Evolutionary conservation across 2,113 vertebrate species (phyloP), one percentile per base, ranked within the genome.

Genomic region (Jaculus jaculus): DNA sequence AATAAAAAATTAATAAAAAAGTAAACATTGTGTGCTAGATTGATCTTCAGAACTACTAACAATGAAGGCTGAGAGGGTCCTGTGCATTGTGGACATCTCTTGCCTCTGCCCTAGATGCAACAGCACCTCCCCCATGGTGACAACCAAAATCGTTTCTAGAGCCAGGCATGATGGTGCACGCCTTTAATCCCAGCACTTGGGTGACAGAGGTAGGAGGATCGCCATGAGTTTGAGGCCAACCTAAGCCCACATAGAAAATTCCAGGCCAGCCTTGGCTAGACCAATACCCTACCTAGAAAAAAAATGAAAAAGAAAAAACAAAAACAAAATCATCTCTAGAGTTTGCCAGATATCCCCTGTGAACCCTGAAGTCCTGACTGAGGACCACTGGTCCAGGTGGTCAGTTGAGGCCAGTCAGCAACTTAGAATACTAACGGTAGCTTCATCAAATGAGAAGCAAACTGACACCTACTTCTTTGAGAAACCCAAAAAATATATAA

Each of bases 381-480:
- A 93, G 60, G 78, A 39, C 23, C 13, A 5, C 1, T 23, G 74
- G 16, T 85, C 54, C 47, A 69, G 37, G 66, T 9, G 30, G 20
- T 30, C 37, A 63, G 16, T 23, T 84, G 28, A 74, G 16, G 3
- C 39, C 65, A 23, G 30, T n/a, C 37, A 51, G 17, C 30, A 2
- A 32, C 63, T 82, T 60, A 84, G 61, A 92, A 77, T 54, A n/a
- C 75, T 72, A 30, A 34, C 68, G 21, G 68, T 54, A 1, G 60
- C 96, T 87, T 21, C 0, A 63, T 71, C 66, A 80, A 93, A 47
- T 93, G 0, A 3, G 86, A 89, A 80, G 89, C 94, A 93, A 92
- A 84, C 86, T 94, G 88, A 93, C 81, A 91, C 83, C 95, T 92
- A 83, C 9, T 54, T n/a, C 81, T 79, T 20, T 58, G 34, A 78